Conservation (phyloP, 2,797 vertebrate genomes). For the Epinephelus awoara region DNA sequence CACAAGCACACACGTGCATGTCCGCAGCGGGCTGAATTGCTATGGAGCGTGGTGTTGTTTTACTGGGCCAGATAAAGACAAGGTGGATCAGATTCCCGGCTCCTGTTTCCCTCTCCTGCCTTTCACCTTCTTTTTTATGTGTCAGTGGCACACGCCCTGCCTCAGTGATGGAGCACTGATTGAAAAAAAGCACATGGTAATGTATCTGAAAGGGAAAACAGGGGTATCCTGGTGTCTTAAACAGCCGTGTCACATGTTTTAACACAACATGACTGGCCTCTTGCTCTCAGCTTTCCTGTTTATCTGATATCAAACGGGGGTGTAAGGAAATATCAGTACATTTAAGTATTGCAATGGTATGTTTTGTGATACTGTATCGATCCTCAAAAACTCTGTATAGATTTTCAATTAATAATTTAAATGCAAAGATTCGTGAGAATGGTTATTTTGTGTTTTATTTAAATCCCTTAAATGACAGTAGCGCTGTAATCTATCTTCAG, state of each 20-base stretch:
- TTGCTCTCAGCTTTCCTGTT: background rate
- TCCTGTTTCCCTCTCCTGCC: conserved; percentile 79
- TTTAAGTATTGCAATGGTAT: too few relatives aligned
- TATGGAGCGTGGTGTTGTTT: conserved; percentile 79
- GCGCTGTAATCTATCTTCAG: too few relatives aligned
- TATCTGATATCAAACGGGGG: background rate
- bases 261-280: conserved; percentile 20
- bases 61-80: conserved; percentile 86
- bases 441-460: too few relatives aligned
- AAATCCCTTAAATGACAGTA: too few relatives aligned
- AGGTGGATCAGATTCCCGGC: conserved; percentile 90
- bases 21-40: conserved; percentile 58
- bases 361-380: too few relatives aligned
- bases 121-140: conserved; percentile 75
- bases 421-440: too few relatives aligned
- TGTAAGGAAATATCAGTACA: too few relatives aligned
- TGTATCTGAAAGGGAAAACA: conserved; percentile 35
- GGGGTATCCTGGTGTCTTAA: conserved; percentile 32
- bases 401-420: too few relatives aligned
- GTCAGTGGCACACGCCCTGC: conserved; percentile 78
- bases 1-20: conserved; percentile 44
- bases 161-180: conserved; percentile 62
- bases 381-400: too few relatives aligned
- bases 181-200: conserved; percentile 56
- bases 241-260: conserved; percentile 48